These are phyloP conservation scores for Rhyacophila brunnea DNA, from an alignment of 1,140 invertebrate genomes.

Conservation along the genomic window DNA sequence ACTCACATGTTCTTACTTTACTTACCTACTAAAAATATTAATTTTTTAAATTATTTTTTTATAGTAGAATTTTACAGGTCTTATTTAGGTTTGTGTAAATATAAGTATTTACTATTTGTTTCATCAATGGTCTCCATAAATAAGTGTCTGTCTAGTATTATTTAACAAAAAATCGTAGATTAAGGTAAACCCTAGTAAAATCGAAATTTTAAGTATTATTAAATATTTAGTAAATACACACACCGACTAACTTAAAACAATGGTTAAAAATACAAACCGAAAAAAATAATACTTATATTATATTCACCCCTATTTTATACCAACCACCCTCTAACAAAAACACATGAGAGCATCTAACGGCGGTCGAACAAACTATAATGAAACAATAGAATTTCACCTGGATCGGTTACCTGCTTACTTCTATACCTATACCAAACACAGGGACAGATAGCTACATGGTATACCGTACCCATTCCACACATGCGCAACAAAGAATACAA, in stretches of 20 bases:
- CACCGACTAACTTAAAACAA: background rate
- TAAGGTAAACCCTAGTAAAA: background rate
- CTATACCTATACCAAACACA: background rate
- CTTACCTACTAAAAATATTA: no score
- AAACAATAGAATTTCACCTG: constrained; percentile 20
- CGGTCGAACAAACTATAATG: constrained; percentile 11
- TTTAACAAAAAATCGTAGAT: background rate
- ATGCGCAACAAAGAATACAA: background rate
- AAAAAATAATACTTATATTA: background rate
- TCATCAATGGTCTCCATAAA: no score
- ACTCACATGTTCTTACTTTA: no score
- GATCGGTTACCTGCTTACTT: constrained; percentile 7
- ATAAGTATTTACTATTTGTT: no score
- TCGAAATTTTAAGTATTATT: background rate
- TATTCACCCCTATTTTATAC: background rate
- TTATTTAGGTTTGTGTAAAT: no score
- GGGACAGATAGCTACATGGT: background rate
- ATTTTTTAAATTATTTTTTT: no score
- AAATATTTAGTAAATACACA: background rate
- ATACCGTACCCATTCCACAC: background rate
- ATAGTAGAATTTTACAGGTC: no score
- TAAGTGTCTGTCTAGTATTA: no score
- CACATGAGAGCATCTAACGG: constrained; percentile 19
- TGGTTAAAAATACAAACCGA: background rate
- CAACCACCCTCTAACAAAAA: background rate